Percentiles rank a stretch among this genome's conserved stretches.
These are phyloP conservation scores for Pomacea canaliculata DNA, from an alignment of 2,888 invertebrate genomes.

Conservation along the genomic window DNA sequence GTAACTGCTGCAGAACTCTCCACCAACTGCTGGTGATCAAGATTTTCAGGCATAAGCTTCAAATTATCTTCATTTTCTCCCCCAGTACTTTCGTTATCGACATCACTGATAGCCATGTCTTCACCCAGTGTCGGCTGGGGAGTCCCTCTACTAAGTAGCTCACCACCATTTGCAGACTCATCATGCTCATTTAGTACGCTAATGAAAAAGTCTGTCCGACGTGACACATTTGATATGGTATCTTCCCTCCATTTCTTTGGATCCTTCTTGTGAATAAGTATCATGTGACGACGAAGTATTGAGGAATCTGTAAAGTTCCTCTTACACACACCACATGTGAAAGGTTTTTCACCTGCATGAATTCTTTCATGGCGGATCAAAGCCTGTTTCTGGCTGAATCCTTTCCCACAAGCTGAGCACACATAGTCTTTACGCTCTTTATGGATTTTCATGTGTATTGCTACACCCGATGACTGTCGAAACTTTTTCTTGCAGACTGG, in stretches of 20 bases:
- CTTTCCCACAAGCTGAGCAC: constrained; percentile 69
- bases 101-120: too few relatives aligned
- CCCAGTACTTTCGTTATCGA: too few relatives aligned
- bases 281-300: constrained; percentile 57
- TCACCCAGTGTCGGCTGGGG: too few relatives aligned
- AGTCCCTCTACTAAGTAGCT: too few relatives aligned
- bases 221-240: constrained; percentile 26
- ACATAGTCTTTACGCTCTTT: constrained; percentile 66
- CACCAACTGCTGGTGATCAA: background rate
- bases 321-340: constrained; percentile 67
- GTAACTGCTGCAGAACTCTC: too few relatives aligned
- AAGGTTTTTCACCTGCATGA: constrained; percentile 69
- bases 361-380: constrained; percentile 70
- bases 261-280: constrained; percentile 53
- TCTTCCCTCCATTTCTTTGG: constrained; percentile 54
- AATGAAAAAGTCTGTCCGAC: constrained; percentile 36
- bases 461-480: constrained; percentile 66
- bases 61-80: background rate
- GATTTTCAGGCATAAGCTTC: background rate
- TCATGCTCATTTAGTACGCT: constrained; percentile 26
- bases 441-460: constrained; percentile 69
- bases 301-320: constrained; percentile 65
- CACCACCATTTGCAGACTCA: background rate
- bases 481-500: constrained; percentile 65
- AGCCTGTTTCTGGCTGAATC: constrained; percentile 70